phyloP scores from a whole-genome alignment of 37 sponge, comb jelly and placozoan species.

The Axinella damicornis region DNA sequence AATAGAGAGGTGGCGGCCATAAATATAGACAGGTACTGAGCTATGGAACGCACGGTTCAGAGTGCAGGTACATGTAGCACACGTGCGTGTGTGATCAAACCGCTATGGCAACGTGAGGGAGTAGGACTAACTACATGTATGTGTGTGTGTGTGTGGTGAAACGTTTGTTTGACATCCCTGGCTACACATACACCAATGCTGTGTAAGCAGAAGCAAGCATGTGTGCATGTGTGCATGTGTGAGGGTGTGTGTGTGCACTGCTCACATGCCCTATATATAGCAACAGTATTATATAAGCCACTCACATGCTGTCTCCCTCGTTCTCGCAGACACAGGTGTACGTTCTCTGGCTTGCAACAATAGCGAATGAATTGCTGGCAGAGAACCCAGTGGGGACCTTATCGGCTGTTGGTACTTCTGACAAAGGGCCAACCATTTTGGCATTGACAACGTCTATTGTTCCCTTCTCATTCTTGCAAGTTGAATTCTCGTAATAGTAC shows the following conservation, averaged over 20 bases:
- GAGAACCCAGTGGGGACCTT: conserved; percentile 9
- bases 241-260: neutral
- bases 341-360: conserved; percentile 45
- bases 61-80: too few species aligned
- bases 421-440: conserved; percentile 5
- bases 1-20: too few species aligned
- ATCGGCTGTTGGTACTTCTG: conserved; percentile 6
- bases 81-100: too few species aligned
- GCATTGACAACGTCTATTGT: conserved; percentile 60
- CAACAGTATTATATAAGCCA: neutral
- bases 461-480: conserved; percentile 57
- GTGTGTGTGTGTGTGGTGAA: too few species aligned
- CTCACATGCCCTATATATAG: too few species aligned
- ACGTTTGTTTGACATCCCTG: too few species aligned
- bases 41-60: too few species aligned
- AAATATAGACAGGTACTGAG: too few species aligned
- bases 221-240: conserved; percentile 24
- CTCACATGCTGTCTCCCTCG: conserved; percentile 55
- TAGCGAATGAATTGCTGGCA: conserved; percentile 27
- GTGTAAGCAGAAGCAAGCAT: too few species aligned
- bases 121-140: too few species aligned
- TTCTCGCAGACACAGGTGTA: conserved; percentile 61
- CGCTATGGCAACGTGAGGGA: too few species aligned
- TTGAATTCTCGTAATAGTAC: conserved; percentile 48
- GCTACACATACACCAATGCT: too few species aligned